These are phyloP conservation scores for Pristionchus fissidentatus DNA, from an alignment of 2,888 invertebrate species.

Conservation along the genomic window DNA sequence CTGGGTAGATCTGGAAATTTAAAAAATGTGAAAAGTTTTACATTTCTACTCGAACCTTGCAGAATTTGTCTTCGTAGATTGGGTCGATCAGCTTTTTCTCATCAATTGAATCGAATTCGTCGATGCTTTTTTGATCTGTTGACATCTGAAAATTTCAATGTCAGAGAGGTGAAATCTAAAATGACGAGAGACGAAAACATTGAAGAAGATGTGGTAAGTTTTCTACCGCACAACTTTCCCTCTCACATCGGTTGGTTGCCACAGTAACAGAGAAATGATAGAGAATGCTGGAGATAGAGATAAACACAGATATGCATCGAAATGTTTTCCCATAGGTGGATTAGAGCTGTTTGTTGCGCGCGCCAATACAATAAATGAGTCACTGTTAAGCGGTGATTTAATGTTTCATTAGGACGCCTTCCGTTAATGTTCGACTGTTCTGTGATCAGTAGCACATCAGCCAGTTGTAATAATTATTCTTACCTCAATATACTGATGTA, in stretches of 20 bases:
- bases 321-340: no score
- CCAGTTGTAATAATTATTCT: constrained; percentile 7
- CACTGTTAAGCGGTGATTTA: no score
- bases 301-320: neutral
- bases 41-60: neutral
- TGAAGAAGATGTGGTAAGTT: neutral
- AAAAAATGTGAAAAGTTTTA: no score
- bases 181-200: neutral
- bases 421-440: neutral
- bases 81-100: constrained; percentile 32
- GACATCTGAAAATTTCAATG: constrained; percentile 1
- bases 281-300: neutral
- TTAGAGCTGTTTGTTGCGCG: no score
- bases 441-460: neutral
- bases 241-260: constrained; percentile 6
- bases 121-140: constrained; percentile 15
- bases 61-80: constrained; percentile 29
- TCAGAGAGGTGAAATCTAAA: neutral
- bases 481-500: constrained; percentile 6
- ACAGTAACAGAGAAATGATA: constrained; percentile 6
- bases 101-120: constrained; percentile 28
- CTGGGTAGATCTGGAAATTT: neutral
- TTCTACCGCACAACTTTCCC: neutral
- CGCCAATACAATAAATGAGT: no score
- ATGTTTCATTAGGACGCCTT: neutral